phyloP scores from a whole-genome alignment of 2,888 invertebrate species.

The Drosophila niveifrons region DNA sequence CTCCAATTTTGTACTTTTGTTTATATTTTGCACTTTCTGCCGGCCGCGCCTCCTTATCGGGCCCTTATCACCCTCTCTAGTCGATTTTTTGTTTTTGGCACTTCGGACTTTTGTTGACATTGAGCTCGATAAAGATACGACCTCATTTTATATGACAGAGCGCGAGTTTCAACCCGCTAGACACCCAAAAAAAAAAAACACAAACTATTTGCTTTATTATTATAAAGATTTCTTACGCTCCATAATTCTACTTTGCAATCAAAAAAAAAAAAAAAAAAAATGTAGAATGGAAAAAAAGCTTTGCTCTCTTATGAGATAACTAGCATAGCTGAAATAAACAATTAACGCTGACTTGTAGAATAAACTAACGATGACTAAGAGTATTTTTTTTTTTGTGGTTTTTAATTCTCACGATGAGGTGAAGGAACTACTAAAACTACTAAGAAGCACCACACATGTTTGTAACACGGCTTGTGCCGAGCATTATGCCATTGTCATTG shows the following conservation, averaged over 20 bases:
- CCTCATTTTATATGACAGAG: neutral
- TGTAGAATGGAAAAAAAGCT: no score
- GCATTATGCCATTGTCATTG: constrained; percentile 30
- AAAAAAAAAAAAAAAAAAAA: neutral
- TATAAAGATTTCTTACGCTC: neutral
- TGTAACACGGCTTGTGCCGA: constrained; percentile 27
- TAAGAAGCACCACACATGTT: neutral
- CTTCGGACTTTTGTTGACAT: constrained; percentile 63
- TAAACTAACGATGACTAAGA: constrained; percentile 41
- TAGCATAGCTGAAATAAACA: constrained; percentile 6
- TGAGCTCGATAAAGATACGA: constrained; percentile 39
- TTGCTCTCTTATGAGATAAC: constrained; percentile 4
- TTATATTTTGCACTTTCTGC: constrained; percentile 21
- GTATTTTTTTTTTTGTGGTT: neutral
- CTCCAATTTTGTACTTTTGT: constrained; percentile 36
- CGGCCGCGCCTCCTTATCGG: constrained; percentile 60
- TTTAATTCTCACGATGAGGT: constrained; percentile 30
- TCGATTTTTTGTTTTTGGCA: constrained; percentile 32
- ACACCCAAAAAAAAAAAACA: neutral
- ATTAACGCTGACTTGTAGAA: constrained; percentile 30
- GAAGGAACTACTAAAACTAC: constrained; percentile 48
- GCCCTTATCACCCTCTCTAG: constrained; percentile 53
- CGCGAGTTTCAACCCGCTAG: neutral
- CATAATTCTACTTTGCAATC: neutral
- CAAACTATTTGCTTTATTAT: neutral